Evolutionary conservation across 2,113 vertebrate genomes (phyloP).

Genomic region (Suncus etruscus): DNA sequence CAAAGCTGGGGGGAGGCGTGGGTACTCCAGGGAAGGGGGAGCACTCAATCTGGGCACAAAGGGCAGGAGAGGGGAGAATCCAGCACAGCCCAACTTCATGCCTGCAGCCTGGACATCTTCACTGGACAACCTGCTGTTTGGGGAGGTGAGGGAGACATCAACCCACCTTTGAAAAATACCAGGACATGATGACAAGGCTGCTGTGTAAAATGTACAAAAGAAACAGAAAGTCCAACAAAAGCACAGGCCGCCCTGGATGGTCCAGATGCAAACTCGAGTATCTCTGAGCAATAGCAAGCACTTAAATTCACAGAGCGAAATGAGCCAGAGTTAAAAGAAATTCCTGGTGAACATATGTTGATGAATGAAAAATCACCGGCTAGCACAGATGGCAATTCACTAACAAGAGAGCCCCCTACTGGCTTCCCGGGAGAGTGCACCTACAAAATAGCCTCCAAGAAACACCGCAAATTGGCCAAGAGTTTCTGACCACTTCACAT

Average conservation of each 20-base stretch:
- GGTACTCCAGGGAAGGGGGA: neutral
- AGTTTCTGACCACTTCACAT: constrained; percentile 39
- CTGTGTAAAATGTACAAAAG: neutral
- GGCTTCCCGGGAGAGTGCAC: constrained; percentile 83
- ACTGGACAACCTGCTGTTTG: neutral
- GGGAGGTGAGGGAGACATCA: neutral
- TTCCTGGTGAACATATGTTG: constrained; percentile 65
- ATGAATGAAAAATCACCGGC: constrained; percentile 63
- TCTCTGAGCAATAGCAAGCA: constrained; percentile 34
- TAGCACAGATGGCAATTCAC: constrained; percentile 72
- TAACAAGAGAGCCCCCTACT: constrained; percentile 90
- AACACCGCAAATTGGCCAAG: constrained; percentile 34
- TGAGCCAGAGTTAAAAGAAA: constrained; percentile 68
- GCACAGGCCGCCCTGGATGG: constrained; percentile 3
- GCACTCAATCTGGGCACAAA: neutral
- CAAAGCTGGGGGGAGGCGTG: neutral
- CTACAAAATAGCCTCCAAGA: constrained; percentile 46
- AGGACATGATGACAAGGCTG: neutral
- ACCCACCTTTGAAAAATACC: no score
- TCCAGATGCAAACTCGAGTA: neutral
- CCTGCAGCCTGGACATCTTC: neutral
- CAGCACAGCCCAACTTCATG: neutral
- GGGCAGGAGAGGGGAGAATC: neutral
- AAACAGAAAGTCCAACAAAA: constrained; percentile 48
- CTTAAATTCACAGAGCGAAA: constrained; percentile 54